phyloP scores from a whole-genome alignment of 2,888 invertebrate genomes.

The Stramonita haemastoma region DNA sequence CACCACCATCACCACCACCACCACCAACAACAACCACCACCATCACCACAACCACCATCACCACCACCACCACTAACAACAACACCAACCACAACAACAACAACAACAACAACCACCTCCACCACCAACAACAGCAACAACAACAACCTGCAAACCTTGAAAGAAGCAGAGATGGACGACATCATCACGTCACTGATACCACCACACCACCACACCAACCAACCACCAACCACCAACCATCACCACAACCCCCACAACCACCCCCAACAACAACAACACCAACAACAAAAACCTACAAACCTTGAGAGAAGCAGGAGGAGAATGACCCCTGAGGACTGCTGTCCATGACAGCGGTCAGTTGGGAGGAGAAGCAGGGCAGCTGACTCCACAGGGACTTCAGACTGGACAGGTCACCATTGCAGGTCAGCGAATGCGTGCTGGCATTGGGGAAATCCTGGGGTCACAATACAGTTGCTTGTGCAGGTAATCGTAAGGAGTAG shows the following conservation, averaged over 20 bases:
- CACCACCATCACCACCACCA: too few relatives aligned
- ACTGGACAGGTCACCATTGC: background rate
- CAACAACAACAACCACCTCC: background rate
- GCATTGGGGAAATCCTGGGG: background rate
- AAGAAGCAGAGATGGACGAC: too few relatives aligned
- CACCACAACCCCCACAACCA: too few relatives aligned
- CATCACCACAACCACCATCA: background rate
- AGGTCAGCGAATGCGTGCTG: background rate
- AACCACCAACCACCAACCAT: too few relatives aligned
- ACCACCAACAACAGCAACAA: background rate
- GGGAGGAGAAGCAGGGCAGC: background rate
- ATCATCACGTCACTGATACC: too few relatives aligned
- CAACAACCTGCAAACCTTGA: too few relatives aligned
- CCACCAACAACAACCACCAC: background rate
- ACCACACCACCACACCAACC: too few relatives aligned
- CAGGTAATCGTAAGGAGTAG: too few relatives aligned
- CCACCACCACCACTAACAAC: background rate
- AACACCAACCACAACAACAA: background rate
- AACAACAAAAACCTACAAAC: slow-evolving; percentile 41
- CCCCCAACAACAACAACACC: too few relatives aligned
- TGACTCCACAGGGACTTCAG: background rate
- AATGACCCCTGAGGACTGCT: slow-evolving; percentile 89
- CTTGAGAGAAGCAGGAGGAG: slow-evolving; percentile 83
- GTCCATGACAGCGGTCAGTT: slow-evolving; percentile 82
- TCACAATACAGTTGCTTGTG: too few relatives aligned